Evolutionary conservation across 2,888 invertebrate species (phyloP), one percentile per base, ranked within the genome.

Genomic region (Amphipyra tragopoginis): DNA sequence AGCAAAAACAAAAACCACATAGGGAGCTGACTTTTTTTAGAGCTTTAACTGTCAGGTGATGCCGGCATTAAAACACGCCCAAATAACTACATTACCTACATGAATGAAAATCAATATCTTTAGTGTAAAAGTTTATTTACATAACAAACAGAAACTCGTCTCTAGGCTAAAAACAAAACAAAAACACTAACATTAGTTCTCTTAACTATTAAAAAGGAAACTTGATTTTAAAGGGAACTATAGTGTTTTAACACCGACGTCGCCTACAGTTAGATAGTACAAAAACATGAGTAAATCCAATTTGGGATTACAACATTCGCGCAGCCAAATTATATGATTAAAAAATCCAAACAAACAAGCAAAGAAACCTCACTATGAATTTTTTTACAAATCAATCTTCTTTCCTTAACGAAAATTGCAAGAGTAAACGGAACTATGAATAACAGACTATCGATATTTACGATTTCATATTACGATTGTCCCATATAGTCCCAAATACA

Each of bases 221-320:
- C 63, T 75, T 67, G 76, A 78, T 75, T 75, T 64, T 60, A 74
- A 65, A 72, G 61, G 64, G 67, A 63, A 73, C 75, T 54, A 49
- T 61, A 76, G 80, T 84, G 91, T 90, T 92, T 93, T 93, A 93
- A 92, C 90, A 92, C 93, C 92, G 91, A 93, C 92, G 81, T 88
- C 90, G 81, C 86, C 86, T 83, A 82, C 76, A 80, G 68, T 69
- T 69, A 61, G 44, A 48, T 58, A 54, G 51, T 72, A 64, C 60
- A 72, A 56, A 71, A 53, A 72, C 48, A 49, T 50, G 33, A 44
- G 44, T 42, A 43, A 58, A 42, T 67, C 59, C 51, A 72, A 51
- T 53, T 21, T 7, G 42, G 38, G 43, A 43, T 60, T 45, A 48
- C 51, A 66, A 34, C 48, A 45, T 54, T 39, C 52, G 39, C 49